Percentiles rank a stretch among this genome's conserved stretches.
Conservation (phyloP, 2,888 invertebrate species). For the Thereva unica region DNA sequence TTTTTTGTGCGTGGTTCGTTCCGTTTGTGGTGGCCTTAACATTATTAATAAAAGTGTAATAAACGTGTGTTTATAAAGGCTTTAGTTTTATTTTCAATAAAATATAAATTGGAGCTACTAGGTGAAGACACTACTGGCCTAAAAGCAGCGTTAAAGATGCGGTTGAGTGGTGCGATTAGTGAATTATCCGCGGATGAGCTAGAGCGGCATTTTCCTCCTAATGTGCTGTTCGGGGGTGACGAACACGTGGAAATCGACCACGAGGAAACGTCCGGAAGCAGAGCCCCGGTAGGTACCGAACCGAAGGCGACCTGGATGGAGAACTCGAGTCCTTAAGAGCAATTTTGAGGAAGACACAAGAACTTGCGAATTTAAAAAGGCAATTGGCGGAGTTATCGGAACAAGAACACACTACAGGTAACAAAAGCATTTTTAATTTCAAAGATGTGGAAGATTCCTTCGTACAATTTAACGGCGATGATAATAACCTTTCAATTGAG, state of each 20-base stretch:
- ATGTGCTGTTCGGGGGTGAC: too few species aligned
- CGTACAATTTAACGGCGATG: constrained; percentile 9
- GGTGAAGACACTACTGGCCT: too few species aligned
- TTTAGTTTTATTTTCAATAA: too few species aligned
- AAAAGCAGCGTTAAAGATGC: too few species aligned
- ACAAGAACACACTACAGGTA: constrained; percentile 1
- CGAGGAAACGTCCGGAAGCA: background rate
- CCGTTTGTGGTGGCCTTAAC: too few species aligned
- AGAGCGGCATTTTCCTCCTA: too few species aligned
- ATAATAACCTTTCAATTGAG: constrained; percentile 2
- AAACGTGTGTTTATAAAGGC: too few species aligned
- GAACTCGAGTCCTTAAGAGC: background rate
- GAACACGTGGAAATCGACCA: background rate
- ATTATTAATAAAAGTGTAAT: too few species aligned
- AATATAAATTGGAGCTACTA: too few species aligned
- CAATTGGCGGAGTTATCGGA: constrained; percentile 10
- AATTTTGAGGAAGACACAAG: constrained; percentile 4
- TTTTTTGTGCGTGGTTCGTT: too few species aligned
- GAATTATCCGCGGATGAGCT: too few species aligned
- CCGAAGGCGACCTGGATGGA: constrained; percentile 1
- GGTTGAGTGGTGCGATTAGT: too few species aligned
- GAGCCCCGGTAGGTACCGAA: background rate
- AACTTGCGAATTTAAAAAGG: background rate
- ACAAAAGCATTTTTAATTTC: constrained; percentile 14
- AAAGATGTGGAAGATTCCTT: constrained; percentile 18